Conservation (phyloP, 2,113 vertebrate genomes). For the Beaufortia kweichowensis region DNA sequence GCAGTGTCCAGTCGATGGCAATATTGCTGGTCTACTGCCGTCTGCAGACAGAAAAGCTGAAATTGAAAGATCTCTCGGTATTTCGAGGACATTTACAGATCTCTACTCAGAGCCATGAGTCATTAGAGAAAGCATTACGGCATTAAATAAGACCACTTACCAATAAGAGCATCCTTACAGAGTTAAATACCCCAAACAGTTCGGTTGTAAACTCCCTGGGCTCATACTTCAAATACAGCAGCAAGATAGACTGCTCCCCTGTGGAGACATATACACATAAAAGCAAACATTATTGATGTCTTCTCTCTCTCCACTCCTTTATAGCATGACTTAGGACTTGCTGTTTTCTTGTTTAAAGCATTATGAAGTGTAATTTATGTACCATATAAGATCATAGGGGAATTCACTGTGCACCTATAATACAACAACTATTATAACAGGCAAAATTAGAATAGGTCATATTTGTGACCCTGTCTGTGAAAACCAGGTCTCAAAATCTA, state of each 20-base stretch:
- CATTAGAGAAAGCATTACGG: constrained; percentile 26
- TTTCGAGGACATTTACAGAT: constrained; percentile 24
- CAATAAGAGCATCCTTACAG: constrained; percentile 59
- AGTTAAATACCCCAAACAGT: constrained; percentile 62
- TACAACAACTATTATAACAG: background rate
- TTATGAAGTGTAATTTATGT: background rate
- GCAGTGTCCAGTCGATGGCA: constrained; percentile 18
- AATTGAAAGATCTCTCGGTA: constrained; percentile 11
- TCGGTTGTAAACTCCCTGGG: constrained; percentile 62
- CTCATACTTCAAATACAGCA: constrained; percentile 63
- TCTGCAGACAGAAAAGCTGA: background rate
- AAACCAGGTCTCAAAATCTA: no score
- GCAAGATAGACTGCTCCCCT: constrained; percentile 60
- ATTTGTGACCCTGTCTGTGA: no score
- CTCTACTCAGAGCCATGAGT: constrained; percentile 12
- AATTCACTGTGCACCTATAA: background rate
- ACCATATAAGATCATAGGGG: background rate
- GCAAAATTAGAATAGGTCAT: background rate
- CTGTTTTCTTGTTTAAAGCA: constrained; percentile 30
- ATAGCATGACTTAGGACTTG: background rate
- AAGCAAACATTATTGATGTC: constrained; percentile 47
- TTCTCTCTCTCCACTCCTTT: constrained; percentile 17
- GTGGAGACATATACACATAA: constrained; percentile 51
- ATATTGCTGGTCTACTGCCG: background rate
- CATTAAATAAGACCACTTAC: constrained; percentile 53